Evolutionary conservation across 2,888 invertebrate species (phyloP).

Genomic region (Catocala sponsa): DNA sequence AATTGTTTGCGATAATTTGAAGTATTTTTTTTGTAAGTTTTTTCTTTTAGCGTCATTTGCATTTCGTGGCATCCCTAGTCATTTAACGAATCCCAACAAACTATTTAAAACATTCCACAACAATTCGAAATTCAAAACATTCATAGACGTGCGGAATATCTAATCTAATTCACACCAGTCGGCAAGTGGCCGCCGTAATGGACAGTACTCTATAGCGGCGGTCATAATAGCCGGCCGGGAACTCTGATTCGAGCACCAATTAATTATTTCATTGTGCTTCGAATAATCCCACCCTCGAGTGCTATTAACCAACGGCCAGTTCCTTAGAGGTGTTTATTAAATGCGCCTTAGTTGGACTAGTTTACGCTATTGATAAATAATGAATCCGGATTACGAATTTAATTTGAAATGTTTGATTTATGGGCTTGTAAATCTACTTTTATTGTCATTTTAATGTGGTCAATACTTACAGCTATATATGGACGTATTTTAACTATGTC

Average conservation of each 20-base stretch:
- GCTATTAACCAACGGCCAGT: conserved; percentile 84
- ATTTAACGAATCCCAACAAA: conserved; percentile 16
- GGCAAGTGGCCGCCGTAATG: conserved; percentile 75
- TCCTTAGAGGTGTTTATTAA: conserved; percentile 85
- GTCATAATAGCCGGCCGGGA: conserved; percentile 70
- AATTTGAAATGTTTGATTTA: conserved; percentile 44
- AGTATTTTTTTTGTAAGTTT: too few relatives aligned
- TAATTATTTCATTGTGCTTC: conserved; percentile 84
- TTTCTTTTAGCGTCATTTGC: neutral
- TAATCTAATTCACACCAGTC: conserved; percentile 73
- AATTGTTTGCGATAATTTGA: neutral
- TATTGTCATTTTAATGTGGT: conserved; percentile 21
- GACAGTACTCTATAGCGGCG: conserved; percentile 70
- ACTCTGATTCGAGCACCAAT: conserved; percentile 83
- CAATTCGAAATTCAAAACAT: conserved; percentile 63
- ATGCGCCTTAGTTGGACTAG: conserved; percentile 72
- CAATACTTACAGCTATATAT: conserved; percentile 25
- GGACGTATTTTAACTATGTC: conserved; percentile 24
- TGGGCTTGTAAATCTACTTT: conserved; percentile 23
- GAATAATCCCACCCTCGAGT: conserved; percentile 77
- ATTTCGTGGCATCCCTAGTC: conserved; percentile 6
- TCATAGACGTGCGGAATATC: conserved; percentile 56
- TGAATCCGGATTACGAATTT: conserved; percentile 41
- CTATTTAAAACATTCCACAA: conserved; percentile 43
- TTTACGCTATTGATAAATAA: conserved; percentile 51